These are phyloP conservation scores for Enoplosus armatus DNA, from an alignment of 2,797 vertebrate genomes.

Conservation along the genomic window DNA sequence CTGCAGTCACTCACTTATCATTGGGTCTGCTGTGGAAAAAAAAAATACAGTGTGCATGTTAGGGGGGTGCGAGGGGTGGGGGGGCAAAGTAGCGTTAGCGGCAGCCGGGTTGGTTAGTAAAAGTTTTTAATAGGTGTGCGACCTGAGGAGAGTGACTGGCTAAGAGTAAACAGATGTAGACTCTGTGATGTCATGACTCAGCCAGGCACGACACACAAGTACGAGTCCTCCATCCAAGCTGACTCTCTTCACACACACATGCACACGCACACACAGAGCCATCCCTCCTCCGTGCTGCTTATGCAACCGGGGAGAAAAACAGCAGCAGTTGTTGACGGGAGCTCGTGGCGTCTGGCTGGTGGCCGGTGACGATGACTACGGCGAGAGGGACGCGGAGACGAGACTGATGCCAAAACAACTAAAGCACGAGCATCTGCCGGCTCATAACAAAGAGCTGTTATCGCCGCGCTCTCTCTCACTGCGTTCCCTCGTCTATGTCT, in stretches of 20 bases:
- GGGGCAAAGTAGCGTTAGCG: slow-evolving; percentile 20
- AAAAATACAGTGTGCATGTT: not conserved
- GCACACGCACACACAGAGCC: slow-evolving; percentile 31
- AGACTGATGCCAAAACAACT: slow-evolving; percentile 60
- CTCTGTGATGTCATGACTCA: slow-evolving; percentile 69
- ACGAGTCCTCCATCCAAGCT: slow-evolving; percentile 21
- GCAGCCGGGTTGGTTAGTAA: not conserved
- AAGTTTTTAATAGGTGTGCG: slow-evolving; percentile 35
- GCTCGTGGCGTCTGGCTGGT: slow-evolving; percentile 55
- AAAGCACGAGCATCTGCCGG: slow-evolving; percentile 54
- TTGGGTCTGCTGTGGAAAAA: not conserved
- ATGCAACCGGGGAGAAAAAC: slow-evolving; percentile 62
- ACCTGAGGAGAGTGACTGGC: slow-evolving; percentile 43
- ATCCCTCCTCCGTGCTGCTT: slow-evolving; percentile 58
- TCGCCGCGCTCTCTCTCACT: slow-evolving; percentile 1
- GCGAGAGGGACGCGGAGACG: slow-evolving; percentile 47
- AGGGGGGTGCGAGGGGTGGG: not conserved
- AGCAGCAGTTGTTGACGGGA: slow-evolving; percentile 63
- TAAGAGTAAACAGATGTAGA: slow-evolving; percentile 73
- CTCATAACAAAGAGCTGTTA: slow-evolving; percentile 55
- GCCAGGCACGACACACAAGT: slow-evolving; percentile 47
- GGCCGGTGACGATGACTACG: slow-evolving; percentile 49
- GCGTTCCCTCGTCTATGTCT: not conserved
- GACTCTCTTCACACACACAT: slow-evolving; percentile 15
- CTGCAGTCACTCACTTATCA: too few species aligned